phyloP scores from a whole-genome alignment of 2,888 invertebrate species.

The Tenthredo livida region DNA sequence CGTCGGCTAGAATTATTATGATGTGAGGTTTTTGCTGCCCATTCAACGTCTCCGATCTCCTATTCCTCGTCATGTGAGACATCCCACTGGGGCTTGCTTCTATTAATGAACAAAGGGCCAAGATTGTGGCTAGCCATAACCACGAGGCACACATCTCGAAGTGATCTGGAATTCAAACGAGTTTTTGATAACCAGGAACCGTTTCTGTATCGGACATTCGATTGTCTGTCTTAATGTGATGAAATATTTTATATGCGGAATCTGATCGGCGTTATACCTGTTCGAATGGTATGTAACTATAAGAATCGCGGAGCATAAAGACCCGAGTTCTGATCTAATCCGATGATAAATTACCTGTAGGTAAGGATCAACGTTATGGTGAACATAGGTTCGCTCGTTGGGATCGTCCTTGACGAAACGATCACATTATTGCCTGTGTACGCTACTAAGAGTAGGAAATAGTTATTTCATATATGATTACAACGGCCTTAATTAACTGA shows the following conservation, averaged over 20 bases:
- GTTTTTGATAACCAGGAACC: not conserved
- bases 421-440: not conserved
- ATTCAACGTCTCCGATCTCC: not conserved
- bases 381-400: not conserved
- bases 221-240: not conserved
- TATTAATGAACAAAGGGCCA: slow-evolving; percentile 4
- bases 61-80: slow-evolving; percentile 12
- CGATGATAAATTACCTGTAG: not conserved
- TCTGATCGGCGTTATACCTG: not conserved
- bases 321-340: not conserved
- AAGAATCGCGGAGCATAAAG: not conserved
- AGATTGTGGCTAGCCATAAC: slow-evolving; percentile 48
- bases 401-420: slow-evolving; percentile 2
- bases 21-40: slow-evolving; percentile 69
- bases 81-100: slow-evolving; percentile 41
- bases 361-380: not conserved
- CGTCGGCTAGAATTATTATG: slow-evolving; percentile 75
- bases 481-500: not conserved
- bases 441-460: not conserved
- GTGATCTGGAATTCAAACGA: not conserved
- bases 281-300: not conserved
- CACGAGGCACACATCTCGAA: slow-evolving; percentile 40
- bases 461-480: not conserved
- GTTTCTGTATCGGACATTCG: not conserved
- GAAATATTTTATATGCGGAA: not conserved